Base-by-base conservation (phyloP, 1,140 invertebrate genomes). In the Sitobion miscanthi region DNA sequence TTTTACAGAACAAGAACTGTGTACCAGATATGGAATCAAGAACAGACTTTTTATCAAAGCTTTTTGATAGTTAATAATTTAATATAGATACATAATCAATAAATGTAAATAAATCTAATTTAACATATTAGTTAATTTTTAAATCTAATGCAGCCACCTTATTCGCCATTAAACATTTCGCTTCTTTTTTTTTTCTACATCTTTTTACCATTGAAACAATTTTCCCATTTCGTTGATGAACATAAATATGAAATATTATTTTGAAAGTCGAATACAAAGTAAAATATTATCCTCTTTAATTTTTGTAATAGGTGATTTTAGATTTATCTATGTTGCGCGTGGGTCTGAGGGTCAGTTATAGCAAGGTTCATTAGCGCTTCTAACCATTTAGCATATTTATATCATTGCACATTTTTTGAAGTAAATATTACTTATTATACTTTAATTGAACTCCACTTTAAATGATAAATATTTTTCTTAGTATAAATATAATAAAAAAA, bases 1-100 rank as follows among this genome's bases (percentile, higher is more conserved):
- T 85, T 42, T 14, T 93, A 93, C 45, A 85, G 54, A 93, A 85
- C 35, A 93, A 93, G 30, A 83, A 54, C 14, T n/a, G 42, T 54
- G 11, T 38, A 57, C 25, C 35, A 54, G 91, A 93, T 54, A 42
- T 83, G 54, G 91, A 93, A 85, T 93, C 91, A 20, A 93, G 91
- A 20, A 93, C 77, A 83, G 82, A 93, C 9, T 93, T 93, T 85
- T 93, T 93, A 85, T 85, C 77, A 9, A 93, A 86, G 25, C 35
- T 93, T 42, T 93, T 93, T 85, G 57, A 42, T 42, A 42, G 42
- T 42, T 86, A 54, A 45, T 83, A 21, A 62, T 45, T 25, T 25
- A 45, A 90, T 9, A 54, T 17, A 8, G 17, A 35, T 45, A 62
- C 25, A 25, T 83, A 83, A 14, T 11, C 38, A 82, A 90, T 83